Evolutionary conservation across 1,140 invertebrate species (phyloP), one percentile per base, ranked within the genome.

Genomic region (Sipha flava): DNA sequence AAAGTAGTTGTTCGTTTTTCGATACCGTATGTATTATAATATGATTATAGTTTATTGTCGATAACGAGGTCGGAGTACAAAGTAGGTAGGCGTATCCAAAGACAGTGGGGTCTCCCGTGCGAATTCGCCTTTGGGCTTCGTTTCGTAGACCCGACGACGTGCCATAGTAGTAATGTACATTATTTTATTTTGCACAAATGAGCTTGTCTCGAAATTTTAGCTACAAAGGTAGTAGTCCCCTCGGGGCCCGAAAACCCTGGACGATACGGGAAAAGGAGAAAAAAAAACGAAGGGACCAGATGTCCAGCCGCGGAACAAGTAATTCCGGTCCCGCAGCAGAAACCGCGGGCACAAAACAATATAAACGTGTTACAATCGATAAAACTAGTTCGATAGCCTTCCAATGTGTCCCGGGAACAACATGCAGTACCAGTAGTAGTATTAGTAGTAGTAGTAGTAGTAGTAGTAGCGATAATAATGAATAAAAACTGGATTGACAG

Each of bases 371-470:
- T 59, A 59, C 52, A 40, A 77, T 77, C 73, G 73, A 77, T 77
- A 57, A 77, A 77, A 77, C 73, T 77, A 77, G 73, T 77, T 77
- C 73, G 73, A 77, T 77, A 43, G 47, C 73, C 34, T 54, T 75
- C 26, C 72, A 52, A 75, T 57, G 6, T n/a, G 62, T 23, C 62
- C 62, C 62, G n/a, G 4, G 29, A 29, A 16, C 31, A 18, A 6
- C 37, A 47, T 16, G 70, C 10, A 1, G 29, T 21, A 68, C 45
- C 26, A 68, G 45, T 49, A 73, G 21, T 62, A 62, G 37, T 64
- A 40, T n/a, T n/a, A 68, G 45, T 49, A 73, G 21, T 62, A 62
- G 37, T 64, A 40, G 70, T 12, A 1, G 29, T 21, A 68, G 45
- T 29, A 68, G 45, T 49, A 73, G 21, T 62, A 62, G 37, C 40